Evolutionary conservation across 2,113 vertebrate genomes (phyloP).

Genomic region (Aegithalos caudatus): DNA sequence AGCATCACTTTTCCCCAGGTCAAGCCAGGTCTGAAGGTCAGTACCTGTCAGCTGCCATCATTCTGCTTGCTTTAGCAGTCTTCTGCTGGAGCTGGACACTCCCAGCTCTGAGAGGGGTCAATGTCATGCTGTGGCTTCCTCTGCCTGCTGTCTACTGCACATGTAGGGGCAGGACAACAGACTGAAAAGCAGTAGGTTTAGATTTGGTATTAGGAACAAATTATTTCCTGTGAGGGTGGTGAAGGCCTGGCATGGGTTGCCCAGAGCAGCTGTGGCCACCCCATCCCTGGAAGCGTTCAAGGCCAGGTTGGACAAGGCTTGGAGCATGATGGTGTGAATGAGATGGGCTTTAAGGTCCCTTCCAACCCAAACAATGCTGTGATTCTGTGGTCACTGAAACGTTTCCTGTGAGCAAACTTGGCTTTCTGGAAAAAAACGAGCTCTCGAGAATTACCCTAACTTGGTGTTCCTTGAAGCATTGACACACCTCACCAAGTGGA

Average conservation of each 20-base stretch:
- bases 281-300: background rate
- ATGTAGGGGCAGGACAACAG: background rate
- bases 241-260: background rate
- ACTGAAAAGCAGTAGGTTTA: background rate
- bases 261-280: background rate
- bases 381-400: background rate
- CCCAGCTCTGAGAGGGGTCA: background rate
- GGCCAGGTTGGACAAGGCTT: background rate
- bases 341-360: background rate
- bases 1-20: background rate
- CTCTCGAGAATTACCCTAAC: background rate
- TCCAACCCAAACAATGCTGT: background rate
- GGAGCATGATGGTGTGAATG: background rate
- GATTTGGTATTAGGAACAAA: background rate
- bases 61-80: background rate
- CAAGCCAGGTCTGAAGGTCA: background rate
- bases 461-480: background rate
- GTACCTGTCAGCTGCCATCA: background rate
- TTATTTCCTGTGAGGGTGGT: background rate
- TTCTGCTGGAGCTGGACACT: background rate
- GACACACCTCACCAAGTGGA: background rate
- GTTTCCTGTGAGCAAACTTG: background rate
- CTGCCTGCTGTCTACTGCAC: background rate
- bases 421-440: background rate
- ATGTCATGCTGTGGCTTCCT: background rate